These are phyloP conservation scores for Vanessa cardui DNA, from an alignment of 2,888 invertebrate genomes.

Conservation along the genomic window DNA sequence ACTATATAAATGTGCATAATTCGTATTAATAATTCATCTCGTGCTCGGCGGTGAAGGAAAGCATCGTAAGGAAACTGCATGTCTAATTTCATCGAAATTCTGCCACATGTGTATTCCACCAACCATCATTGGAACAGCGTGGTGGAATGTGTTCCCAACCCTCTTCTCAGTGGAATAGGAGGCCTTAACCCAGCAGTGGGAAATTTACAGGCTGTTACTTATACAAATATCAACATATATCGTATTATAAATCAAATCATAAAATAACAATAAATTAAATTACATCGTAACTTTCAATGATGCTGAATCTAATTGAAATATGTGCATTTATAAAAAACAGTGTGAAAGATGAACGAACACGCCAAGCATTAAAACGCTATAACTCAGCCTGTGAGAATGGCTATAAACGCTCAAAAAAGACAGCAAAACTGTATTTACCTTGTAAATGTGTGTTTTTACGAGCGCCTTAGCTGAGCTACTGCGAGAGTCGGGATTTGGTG, in stretches of 20 bases:
- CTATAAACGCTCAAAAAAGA: constrained; percentile 54
- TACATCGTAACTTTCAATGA: constrained; percentile 10
- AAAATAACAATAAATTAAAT: constrained; percentile 10
- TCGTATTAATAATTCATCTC: too few species aligned
- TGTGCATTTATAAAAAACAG: constrained; percentile 46
- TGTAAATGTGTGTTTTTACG: constrained; percentile 76
- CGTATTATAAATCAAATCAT: constrained; percentile 7
- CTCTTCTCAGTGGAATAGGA: too few species aligned
- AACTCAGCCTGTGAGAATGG: constrained; percentile 67
- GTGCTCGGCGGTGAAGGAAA: too few species aligned
- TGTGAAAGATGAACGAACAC: constrained; percentile 44
- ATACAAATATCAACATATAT: constrained; percentile 9
- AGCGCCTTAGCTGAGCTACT: constrained; percentile 60
- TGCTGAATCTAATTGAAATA: constrained; percentile 48
- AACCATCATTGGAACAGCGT: too few species aligned
- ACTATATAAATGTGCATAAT: too few species aligned
- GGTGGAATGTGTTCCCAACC: too few species aligned
- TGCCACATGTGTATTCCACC: too few species aligned
- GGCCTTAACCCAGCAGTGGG: too few species aligned
- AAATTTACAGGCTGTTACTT: too few species aligned
- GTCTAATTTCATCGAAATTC: too few species aligned
- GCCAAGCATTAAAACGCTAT: constrained; percentile 56
- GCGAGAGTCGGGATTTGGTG: constrained; percentile 39
- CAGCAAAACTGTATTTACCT: constrained; percentile 76
- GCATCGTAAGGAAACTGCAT: too few species aligned